A percentile compares a stretch with the other conserved stretches of the same genome.
These are phyloP conservation scores for Enchytraeus crypticus DNA, from an alignment of 2,888 invertebrate species.

Conservation along the genomic window DNA sequence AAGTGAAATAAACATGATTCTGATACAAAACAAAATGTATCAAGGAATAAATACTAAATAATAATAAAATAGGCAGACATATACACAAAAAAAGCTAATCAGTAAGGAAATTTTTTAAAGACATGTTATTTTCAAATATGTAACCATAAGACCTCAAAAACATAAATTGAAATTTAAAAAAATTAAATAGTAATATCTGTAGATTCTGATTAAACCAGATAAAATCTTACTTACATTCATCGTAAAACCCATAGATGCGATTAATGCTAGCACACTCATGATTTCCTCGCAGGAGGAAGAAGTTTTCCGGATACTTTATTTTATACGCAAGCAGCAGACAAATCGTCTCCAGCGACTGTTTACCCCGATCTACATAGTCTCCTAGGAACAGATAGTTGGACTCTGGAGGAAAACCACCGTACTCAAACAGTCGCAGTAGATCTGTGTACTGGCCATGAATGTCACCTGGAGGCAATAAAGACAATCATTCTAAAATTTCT, in stretches of 20 bases:
- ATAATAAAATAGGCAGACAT: too few species aligned
- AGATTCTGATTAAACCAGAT: too few species aligned
- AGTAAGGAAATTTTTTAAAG: too few species aligned
- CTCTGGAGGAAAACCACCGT: constrained; percentile 49
- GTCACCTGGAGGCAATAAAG: constrained; percentile 42
- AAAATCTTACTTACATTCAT: constrained; percentile 69
- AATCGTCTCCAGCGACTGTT: constrained; percentile 49
- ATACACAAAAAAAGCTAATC: too few species aligned
- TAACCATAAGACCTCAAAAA: too few species aligned
- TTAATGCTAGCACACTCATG: constrained; percentile 98
- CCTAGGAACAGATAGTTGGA: constrained; percentile 49
- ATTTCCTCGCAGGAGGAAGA: constrained; percentile 91
- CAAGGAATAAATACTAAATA: too few species aligned
- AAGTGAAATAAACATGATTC: too few species aligned
- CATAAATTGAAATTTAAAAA: too few species aligned
- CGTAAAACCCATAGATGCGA: constrained; percentile 95
- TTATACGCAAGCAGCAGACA: constrained; percentile 74
- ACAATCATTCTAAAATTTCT: not conserved
- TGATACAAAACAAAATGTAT: too few species aligned
- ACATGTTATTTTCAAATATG: too few species aligned
- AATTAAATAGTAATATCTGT: too few species aligned
- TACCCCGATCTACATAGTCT: constrained; percentile 51
- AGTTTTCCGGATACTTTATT: constrained; percentile 72
- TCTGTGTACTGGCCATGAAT: constrained; percentile 50
- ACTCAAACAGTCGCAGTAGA: constrained; percentile 47